A percentile compares a stretch with the other conserved stretches of the same genome.
phyloP scores from a whole-genome alignment of 2,113 vertebrate species.

The Mormyrus iriodes region DNA sequence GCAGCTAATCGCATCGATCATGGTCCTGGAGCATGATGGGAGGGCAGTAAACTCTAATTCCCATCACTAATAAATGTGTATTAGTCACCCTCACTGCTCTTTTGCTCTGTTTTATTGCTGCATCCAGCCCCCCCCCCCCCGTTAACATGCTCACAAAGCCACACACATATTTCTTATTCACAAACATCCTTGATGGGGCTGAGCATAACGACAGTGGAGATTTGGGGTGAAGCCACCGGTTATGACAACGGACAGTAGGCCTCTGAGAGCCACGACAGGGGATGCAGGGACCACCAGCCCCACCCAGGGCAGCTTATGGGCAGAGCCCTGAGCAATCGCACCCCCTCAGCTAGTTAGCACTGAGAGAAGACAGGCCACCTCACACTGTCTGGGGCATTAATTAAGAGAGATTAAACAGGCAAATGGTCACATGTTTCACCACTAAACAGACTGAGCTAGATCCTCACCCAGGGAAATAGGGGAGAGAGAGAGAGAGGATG shows the following conservation, averaged over 20 bases:
- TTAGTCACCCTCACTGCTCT: not conserved
- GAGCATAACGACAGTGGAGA: not conserved
- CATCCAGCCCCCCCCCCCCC: not conserved
- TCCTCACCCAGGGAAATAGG: not conserved
- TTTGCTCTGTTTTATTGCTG: not conserved
- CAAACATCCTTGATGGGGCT: not conserved
- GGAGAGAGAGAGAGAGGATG: not conserved
- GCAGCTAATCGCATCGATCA: not conserved
- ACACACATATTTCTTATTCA: not conserved
- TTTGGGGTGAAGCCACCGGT: not conserved
- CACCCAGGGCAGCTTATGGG: not conserved
- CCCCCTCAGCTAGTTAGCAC: not conserved
- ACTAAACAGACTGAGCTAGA: not conserved
- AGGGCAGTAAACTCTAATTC: not conserved
- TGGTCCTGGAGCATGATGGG: not conserved
- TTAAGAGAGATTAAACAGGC: not conserved
- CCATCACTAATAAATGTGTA: not conserved
- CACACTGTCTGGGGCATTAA: not conserved
- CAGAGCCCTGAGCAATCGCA: not conserved
- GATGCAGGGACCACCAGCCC: not conserved
- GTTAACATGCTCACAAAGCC: not conserved
- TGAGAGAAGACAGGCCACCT: not conserved
- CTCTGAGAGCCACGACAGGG: not conserved
- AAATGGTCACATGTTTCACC: not conserved
- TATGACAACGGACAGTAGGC: not conserved